Evolutionary conservation across 2,797 vertebrate genomes (phyloP).

Genomic region (Strix occidentalis): DNA sequence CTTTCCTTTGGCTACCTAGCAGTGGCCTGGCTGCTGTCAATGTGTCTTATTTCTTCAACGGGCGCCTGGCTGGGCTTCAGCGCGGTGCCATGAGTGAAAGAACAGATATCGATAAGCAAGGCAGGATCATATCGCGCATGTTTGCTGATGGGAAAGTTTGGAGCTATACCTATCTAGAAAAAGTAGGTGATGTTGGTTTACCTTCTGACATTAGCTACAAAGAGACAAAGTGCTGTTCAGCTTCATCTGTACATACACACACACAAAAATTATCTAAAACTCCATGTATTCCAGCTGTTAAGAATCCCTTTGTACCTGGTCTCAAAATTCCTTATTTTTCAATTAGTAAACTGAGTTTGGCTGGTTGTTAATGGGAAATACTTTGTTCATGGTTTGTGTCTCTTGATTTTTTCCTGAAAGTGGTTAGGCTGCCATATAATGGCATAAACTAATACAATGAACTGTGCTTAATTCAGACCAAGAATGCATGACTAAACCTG

Average conservation of each 20-base stretch:
- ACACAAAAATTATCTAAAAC: neutral
- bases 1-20: slow-evolving; percentile 97
- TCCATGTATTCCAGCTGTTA: neutral
- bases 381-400: neutral
- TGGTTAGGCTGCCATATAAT: neutral
- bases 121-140: slow-evolving; percentile 90
- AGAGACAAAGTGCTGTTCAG: neutral
- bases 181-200: slow-evolving; percentile 72
- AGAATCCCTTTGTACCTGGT: neutral
- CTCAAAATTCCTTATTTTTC: neutral
- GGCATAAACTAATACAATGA: neutral
- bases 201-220: neutral
- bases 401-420: neutral
- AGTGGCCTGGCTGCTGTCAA: slow-evolving; percentile 97
- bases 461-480: slow-evolving; percentile 34
- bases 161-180: slow-evolving; percentile 99
- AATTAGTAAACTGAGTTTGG: neutral
- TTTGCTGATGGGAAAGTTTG: slow-evolving; percentile 97
- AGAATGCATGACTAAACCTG: neutral
- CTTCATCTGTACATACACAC: rapidly evolving
- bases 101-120: slow-evolving; percentile 92
- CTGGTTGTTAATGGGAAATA: neutral
- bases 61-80: slow-evolving; percentile 92
- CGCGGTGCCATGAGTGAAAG: slow-evolving; percentile 97
- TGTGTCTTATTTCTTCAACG: slow-evolving; percentile 92